Base-by-base conservation (phyloP, 2,888 invertebrate species). In the Nemurella pictetii region DNA sequence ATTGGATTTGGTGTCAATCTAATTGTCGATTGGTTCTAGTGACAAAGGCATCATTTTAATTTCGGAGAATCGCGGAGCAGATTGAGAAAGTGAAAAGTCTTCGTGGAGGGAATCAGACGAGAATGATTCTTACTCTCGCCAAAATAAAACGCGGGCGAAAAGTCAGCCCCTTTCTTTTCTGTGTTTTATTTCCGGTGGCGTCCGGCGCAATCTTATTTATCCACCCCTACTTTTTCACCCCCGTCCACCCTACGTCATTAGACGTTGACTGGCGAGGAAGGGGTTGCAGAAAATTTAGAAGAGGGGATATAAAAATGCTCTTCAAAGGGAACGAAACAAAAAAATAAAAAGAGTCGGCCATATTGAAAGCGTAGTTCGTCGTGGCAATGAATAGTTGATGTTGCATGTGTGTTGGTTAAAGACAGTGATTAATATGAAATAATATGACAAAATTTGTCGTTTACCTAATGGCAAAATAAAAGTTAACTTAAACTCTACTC, bases 141-240 rank as follows among this genome's bases (percentile, higher is more conserved):
- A 80, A 80, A 80, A 80, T 80, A 80, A 80, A 35, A 35, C 20
- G 35, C 35, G 20, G 5, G 80, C 35, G 32, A 80, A 80, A 80
- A 80, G 32, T 80, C 84, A 35, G 75, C 80, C 85, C 55, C 28
- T 75, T 81, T 85, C 83, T 83, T 84, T 85, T 84, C 82, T 83
- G 82, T 75, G 83, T 85, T 85, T 85, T 84, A 85, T 85, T 83
- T 85, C 84, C 83, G 83, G 85, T 80, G 74, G 83, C 25, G 85
- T 85, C 85, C 85, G 83, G 85, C 80, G 84, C 35, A 80, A 85
- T 80, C 84, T 85, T 85, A 85, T 85, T 85, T 85, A 81, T 30
- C 83, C 80, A 78, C 85, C 82, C 84, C 84, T 55, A 29, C 84
- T 84, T 80, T 75, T 83, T 80, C 75, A 75, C 83, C 84, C 84